Evolutionary conservation across 1,140 invertebrate genomes (phyloP).

Genomic region (Agrypnia vestita): DNA sequence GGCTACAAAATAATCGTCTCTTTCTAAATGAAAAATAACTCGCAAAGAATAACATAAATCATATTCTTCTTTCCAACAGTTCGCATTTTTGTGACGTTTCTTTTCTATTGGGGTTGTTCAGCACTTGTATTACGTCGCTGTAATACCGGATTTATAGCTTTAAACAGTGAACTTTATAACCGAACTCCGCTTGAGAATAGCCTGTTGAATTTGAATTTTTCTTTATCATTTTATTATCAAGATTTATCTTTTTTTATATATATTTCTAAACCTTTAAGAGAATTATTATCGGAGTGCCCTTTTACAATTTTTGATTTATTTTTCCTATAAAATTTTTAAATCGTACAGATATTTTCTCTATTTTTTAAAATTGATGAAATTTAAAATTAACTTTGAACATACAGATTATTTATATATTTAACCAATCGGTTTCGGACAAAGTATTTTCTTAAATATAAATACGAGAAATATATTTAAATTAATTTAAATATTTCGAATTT

Average conservation of each 20-base stretch:
- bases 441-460: too few relatives aligned
- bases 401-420: too few relatives aligned
- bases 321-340: too few relatives aligned
- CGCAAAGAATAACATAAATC: conserved; percentile 44
- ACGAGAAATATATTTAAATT: too few relatives aligned
- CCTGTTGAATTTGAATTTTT: conserved; percentile 43
- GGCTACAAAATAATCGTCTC: conserved; percentile 15
- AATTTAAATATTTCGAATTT: too few relatives aligned
- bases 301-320: not conserved
- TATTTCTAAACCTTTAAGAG: conserved; percentile 10
- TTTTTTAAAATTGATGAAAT: too few relatives aligned
- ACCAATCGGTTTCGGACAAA: too few relatives aligned
- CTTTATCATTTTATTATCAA: conserved; percentile 22
- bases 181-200: conserved; percentile 33
- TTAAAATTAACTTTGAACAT: too few relatives aligned
- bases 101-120: conserved; percentile 43
- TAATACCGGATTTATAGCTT: conserved; percentile 47
- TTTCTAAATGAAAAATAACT: conserved; percentile 46
- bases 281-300: not conserved
- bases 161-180: conserved; percentile 43
- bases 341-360: too few relatives aligned
- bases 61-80: conserved; percentile 37
- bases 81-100: conserved; percentile 41
- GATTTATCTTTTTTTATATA: conserved; percentile 13
- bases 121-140: conserved; percentile 42